These are phyloP conservation scores for Dolichallabes microphthalmus DNA, from an alignment of 2,113 vertebrate genomes.

Conservation along the genomic window DNA sequence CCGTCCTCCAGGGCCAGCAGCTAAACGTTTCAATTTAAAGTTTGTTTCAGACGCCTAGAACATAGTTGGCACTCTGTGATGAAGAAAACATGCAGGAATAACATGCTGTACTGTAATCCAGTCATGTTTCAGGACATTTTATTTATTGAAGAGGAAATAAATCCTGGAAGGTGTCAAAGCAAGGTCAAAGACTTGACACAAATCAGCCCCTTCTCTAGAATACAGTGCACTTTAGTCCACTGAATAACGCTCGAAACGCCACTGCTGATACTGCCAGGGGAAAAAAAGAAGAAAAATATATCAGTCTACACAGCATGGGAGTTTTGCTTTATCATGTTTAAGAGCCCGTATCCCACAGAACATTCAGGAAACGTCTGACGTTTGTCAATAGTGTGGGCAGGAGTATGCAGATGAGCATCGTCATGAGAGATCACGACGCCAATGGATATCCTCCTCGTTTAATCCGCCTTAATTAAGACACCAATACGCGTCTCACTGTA, in stretches of 20 bases:
- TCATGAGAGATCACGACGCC: too few species aligned
- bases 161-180: not conserved
- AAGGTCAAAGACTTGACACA: conserved; percentile 4
- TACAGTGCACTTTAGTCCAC: not conserved
- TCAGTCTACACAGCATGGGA: too few species aligned
- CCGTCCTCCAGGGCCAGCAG: not conserved
- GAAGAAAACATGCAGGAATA: not conserved
- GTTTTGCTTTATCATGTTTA: not conserved
- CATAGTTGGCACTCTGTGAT: not conserved
- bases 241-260: not conserved
- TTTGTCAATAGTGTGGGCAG: too few species aligned
- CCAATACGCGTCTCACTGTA: too few species aligned
- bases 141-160: not conserved
- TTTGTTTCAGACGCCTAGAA: not conserved
- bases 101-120: too few species aligned
- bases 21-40: not conserved
- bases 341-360: too few species aligned
- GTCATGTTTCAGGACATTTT: not conserved
- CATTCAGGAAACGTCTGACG: too few species aligned
- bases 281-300: not conserved
- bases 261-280: too few species aligned
- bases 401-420: too few species aligned
- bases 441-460: too few species aligned
- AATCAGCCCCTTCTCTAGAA: not conserved
- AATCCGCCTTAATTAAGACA: too few species aligned